A percentile compares a stretch with the other conserved stretches of the same genome.
These are phyloP conservation scores for Typhlichthys subterraneus DNA, from an alignment of 2,797 vertebrate species.

Conservation along the genomic window DNA sequence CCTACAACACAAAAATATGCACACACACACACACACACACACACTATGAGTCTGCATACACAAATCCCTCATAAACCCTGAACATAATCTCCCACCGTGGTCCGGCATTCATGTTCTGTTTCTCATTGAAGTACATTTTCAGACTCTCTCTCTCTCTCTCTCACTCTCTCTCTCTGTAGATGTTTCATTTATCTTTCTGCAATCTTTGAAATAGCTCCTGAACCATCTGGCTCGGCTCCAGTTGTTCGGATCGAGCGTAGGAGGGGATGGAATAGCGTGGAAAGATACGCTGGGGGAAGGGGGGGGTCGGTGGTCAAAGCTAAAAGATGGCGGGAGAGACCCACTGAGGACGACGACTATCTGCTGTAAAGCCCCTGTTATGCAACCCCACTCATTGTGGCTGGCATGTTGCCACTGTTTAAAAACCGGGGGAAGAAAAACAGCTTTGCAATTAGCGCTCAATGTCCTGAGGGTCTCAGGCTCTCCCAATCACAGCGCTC, in stretches of 20 bases:
- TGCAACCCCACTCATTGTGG: constrained; percentile 65
- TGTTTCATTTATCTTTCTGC: constrained; percentile 28
- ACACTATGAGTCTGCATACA: constrained; percentile 8
- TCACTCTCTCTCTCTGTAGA: background rate
- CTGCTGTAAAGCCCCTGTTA: constrained; percentile 72
- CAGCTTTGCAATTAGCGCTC: constrained; percentile 71
- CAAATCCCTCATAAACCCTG: background rate
- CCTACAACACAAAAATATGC: constrained; percentile 10
- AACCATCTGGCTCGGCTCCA: constrained; percentile 57
- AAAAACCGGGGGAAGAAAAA: constrained; percentile 62
- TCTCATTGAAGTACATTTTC: background rate
- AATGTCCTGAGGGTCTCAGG: constrained; percentile 67
- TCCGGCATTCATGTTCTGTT: background rate
- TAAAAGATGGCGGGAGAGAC: constrained; percentile 45
- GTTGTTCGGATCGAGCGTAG: constrained; percentile 54
- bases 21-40: constrained; percentile 8
- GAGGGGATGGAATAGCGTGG: constrained; percentile 52
- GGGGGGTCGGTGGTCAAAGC: constrained; percentile 27
- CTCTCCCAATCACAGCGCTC: constrained; percentile 72
- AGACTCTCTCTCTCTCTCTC: constrained; percentile 3
- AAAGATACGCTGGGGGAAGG: constrained; percentile 22
- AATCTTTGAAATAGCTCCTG: constrained; percentile 50
- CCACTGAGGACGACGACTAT: constrained; percentile 50
- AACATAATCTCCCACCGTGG: no score
- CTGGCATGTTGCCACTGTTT: constrained; percentile 69